phyloP scores from a whole-genome alignment of 2,888 invertebrate species.

The Dynastes tityus region DNA sequence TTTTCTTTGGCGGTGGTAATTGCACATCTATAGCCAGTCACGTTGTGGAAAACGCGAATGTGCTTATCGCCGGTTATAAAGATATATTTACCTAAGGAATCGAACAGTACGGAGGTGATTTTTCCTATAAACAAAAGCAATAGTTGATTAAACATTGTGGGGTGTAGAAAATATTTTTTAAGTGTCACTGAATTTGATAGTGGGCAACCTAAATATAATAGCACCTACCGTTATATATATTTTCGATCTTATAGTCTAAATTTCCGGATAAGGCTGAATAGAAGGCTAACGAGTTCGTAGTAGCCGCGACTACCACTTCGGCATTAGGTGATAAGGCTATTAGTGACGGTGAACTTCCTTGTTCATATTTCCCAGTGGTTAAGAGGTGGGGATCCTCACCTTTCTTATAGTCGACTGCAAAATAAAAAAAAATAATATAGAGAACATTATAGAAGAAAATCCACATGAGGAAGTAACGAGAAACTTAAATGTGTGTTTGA shows the following conservation, averaged over 20 bases:
- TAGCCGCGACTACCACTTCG: slow-evolving; percentile 82
- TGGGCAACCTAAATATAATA: background rate
- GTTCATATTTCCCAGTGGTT: slow-evolving; percentile 77
- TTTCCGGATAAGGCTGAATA: slow-evolving; percentile 80
- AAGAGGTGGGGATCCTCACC: slow-evolving; percentile 86
- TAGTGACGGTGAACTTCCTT: slow-evolving; percentile 72
- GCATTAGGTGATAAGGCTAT: slow-evolving; percentile 87
- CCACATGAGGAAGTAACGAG: background rate
- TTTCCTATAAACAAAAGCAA: slow-evolving; percentile 73
- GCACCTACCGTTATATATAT: slow-evolving; percentile 75
- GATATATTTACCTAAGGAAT: slow-evolving; percentile 82
- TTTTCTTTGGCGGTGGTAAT: slow-evolving; percentile 71
- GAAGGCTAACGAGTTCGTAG: slow-evolving; percentile 77
- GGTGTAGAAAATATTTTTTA: too few relatives aligned
- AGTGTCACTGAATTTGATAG: too few relatives aligned
- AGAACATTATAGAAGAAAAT: background rate
- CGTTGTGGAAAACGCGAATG: slow-evolving; percentile 85
- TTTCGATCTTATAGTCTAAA: slow-evolving; percentile 79
- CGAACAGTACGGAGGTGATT: slow-evolving; percentile 81
- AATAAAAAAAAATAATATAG: slow-evolving; percentile 17
- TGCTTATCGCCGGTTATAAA: slow-evolving; percentile 83
- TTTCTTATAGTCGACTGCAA: slow-evolving; percentile 84
- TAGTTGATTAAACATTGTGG: too few relatives aligned
- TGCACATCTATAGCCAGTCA: slow-evolving; percentile 77
- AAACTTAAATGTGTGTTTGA: background rate